Evolutionary conservation across 1,140 invertebrate species (phyloP).

Genomic region (Halotydeus destructor): DNA sequence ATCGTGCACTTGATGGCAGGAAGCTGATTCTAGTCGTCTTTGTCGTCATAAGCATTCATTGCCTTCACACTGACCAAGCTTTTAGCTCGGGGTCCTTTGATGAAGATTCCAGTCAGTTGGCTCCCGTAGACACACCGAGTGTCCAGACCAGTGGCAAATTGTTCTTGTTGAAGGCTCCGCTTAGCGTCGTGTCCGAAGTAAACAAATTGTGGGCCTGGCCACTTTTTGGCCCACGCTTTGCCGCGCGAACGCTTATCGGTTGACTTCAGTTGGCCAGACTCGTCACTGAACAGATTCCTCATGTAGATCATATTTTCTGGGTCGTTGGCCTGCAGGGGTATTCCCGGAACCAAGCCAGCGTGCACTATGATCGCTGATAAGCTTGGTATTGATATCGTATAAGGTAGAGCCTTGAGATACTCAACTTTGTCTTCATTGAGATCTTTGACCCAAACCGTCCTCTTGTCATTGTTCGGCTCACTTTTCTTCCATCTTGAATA

Average conservation of each 20-base stretch:
- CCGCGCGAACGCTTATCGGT: constrained; percentile 17
- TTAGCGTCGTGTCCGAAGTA: constrained; percentile 28
- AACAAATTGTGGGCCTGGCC: constrained; percentile 25
- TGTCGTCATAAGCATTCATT: no score
- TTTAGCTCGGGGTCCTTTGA: no score
- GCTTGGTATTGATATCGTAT: constrained; percentile 23
- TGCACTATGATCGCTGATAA: constrained; percentile 24
- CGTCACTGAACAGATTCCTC: constrained; percentile 23
- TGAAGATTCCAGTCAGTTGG: constrained; percentile 10
- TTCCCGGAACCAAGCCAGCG: constrained; percentile 24
- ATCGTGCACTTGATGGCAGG: no score
- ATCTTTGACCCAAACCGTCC: constrained; percentile 21
- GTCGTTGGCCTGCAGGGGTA: constrained; percentile 19
- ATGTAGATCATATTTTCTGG: constrained; percentile 22
- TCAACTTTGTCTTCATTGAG: constrained; percentile 20
- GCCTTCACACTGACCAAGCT: no score
- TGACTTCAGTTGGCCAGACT: constrained; percentile 15
- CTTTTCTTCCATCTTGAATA: constrained; percentile 12
- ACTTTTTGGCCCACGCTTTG: constrained; percentile 22
- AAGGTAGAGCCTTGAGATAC: constrained; percentile 22
- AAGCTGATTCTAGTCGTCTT: no score
- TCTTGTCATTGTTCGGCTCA: constrained; percentile 13
- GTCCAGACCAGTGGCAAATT: constrained; percentile 25
- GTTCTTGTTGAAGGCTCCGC: constrained; percentile 20
- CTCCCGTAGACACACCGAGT: constrained; percentile 20